Conservation (phyloP, 2,113 vertebrate genomes). For the Willisornis vidua region DNA sequence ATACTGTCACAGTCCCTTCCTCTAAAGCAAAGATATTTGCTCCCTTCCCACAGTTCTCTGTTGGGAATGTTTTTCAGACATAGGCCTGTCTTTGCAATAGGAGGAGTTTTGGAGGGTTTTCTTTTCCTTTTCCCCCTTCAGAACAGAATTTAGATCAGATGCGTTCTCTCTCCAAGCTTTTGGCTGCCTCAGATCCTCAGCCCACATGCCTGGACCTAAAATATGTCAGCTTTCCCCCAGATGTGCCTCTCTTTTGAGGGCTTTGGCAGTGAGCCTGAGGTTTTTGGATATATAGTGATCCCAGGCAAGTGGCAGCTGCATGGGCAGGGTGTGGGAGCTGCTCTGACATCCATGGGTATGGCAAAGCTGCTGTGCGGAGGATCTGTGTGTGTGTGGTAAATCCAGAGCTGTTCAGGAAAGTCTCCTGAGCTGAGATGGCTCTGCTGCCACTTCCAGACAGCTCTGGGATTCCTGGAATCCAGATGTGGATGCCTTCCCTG, state of each 20-base stretch:
- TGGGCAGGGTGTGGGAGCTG: not conserved
- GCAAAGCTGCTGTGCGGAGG: not conserved
- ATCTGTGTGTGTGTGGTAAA: not conserved
- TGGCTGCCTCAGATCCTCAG: not conserved
- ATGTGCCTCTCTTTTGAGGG: not conserved
- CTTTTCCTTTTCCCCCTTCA: not conserved
- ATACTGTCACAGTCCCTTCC: not conserved
- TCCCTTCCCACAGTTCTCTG: not conserved
- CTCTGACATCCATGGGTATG: not conserved
- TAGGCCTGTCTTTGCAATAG: not conserved
- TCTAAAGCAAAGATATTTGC: not conserved
- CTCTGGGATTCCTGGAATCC: not conserved
- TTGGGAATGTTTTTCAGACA: not conserved
- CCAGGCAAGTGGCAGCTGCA: not conserved
- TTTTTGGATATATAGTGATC: not conserved
- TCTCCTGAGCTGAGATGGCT: not conserved
- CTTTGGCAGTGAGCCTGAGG: not conserved
- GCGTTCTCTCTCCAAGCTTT: not conserved
- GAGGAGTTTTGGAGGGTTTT: not conserved
- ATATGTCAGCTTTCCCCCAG: not conserved
- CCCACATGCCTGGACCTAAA: not conserved
- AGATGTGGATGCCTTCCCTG: accelerated
- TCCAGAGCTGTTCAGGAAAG: not conserved
- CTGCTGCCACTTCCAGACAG: not conserved
- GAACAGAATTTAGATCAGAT: not conserved